These are phyloP conservation scores for Choristoneura fumiferana DNA, from an alignment of 1,140 invertebrate genomes.

Conservation along the genomic window DNA sequence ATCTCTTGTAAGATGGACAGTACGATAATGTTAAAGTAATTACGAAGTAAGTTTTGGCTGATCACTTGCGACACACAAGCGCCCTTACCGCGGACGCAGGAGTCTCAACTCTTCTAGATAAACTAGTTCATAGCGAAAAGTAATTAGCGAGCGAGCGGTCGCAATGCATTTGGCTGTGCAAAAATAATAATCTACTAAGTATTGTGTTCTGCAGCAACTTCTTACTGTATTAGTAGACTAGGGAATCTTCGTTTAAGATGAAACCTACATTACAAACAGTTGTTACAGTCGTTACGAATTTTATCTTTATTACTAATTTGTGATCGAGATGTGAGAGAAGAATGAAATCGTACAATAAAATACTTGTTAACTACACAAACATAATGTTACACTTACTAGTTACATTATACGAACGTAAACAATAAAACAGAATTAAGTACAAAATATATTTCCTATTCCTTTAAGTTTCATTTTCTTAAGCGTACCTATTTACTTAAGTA, in stretches of 20 bases:
- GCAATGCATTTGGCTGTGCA: constrained; percentile 62
- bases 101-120: constrained; percentile 5
- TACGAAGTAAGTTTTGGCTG: constrained; percentile 51
- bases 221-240: constrained; percentile 26
- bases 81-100: constrained; percentile 14
- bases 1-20: constrained; percentile 60
- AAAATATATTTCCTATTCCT: constrained; percentile 46
- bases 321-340: constrained; percentile 62
- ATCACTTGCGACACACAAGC: constrained; percentile 76
- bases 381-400: constrained; percentile 68
- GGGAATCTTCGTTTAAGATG: constrained; percentile 5
- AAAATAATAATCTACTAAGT: constrained; percentile 33
- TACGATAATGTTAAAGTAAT: constrained; percentile 52
- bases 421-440: constrained; percentile 44
- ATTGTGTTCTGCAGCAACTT: constrained; percentile 36
- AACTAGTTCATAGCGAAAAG: constrained; percentile 12
- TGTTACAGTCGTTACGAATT: constrained; percentile 44
- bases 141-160: constrained; percentile 42
- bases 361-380: constrained; percentile 67
- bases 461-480: constrained; percentile 53
- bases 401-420: constrained; percentile 64
- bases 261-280: constrained; percentile 19
- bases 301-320: constrained; percentile 57
- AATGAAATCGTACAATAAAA: constrained; percentile 74
- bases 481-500: constrained; percentile 1